Percentiles rank a stretch among this genome's conserved stretches.
These are phyloP conservation scores for Octopus sinensis DNA, from an alignment of 1,140 invertebrate species.

Conservation along the genomic window DNA sequence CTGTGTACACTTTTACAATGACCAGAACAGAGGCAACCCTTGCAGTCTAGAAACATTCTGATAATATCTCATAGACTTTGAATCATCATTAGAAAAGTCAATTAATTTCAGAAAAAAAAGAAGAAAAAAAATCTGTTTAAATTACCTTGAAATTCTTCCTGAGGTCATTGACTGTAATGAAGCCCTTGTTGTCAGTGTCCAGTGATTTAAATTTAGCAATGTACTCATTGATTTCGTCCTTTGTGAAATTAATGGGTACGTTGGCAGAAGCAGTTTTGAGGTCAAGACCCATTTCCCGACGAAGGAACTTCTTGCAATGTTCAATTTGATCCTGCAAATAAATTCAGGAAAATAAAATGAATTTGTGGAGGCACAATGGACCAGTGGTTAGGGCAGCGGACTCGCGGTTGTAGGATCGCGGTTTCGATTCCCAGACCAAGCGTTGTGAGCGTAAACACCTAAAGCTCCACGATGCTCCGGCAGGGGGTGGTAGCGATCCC, in stretches of 20 bases:
- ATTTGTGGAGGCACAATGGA: not conserved
- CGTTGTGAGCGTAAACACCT: no score
- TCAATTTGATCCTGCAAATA: conserved; percentile 45
- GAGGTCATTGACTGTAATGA: conserved; percentile 96
- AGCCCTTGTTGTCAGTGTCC: conserved; percentile 94
- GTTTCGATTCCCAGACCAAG: no score
- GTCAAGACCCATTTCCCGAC: conserved; percentile 93
- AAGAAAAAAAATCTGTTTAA: not conserved
- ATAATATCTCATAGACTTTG: no score
- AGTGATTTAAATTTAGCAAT: conserved; percentile 92
- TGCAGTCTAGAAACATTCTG: no score
- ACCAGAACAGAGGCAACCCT: no score
- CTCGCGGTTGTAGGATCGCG: no score
- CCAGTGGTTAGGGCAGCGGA: no score
- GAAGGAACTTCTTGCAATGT: conserved; percentile 64
- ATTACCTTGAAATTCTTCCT: conserved; percentile 87
- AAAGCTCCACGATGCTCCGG: no score
- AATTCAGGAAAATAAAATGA: conserved; percentile 4
- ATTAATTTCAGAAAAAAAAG: no score
- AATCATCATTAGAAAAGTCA: no score
- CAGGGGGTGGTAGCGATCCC: no score
- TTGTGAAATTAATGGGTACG: conserved; percentile 88
- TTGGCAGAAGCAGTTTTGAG: conserved; percentile 73
- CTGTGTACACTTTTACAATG: no score
- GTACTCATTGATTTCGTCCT: conserved; percentile 90